A percentile compares a stretch with the other conserved stretches of the same genome.
These are phyloP conservation scores for Fringilla coelebs DNA, from an alignment of 2,797 vertebrate genomes.

Conservation along the genomic window DNA sequence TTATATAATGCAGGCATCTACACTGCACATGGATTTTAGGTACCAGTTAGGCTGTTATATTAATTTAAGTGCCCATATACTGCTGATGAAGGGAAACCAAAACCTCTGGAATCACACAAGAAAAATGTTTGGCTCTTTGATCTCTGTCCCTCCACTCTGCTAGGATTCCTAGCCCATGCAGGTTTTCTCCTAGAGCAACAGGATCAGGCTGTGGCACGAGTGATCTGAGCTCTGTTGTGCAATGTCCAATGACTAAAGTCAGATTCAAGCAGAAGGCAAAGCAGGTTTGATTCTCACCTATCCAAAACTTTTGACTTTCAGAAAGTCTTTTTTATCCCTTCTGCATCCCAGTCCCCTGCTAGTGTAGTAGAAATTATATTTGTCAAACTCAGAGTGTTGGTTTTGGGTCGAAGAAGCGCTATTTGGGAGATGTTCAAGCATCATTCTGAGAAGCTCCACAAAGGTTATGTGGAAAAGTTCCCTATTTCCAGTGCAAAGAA, in stretches of 20 bases:
- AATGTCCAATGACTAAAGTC: background rate
- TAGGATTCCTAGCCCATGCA: background rate
- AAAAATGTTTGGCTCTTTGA: background rate
- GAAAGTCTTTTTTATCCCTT: background rate
- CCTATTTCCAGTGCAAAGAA: background rate
- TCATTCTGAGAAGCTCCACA: background rate
- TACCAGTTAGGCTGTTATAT: background rate
- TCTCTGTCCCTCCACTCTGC: background rate
- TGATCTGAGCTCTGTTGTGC: background rate
- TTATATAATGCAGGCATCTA: background rate
- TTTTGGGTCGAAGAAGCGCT: background rate
- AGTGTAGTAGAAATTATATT: background rate
- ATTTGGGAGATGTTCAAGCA: background rate
- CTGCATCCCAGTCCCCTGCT: background rate
- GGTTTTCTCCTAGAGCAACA: background rate
- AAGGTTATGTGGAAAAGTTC: background rate
- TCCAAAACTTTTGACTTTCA: background rate
- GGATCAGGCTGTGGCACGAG: background rate
- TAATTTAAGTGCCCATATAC: background rate
- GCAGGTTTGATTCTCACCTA: background rate
- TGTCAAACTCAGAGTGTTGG: background rate
- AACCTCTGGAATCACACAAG: background rate
- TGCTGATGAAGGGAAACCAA: background rate
- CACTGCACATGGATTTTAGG: background rate
- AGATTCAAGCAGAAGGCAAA: background rate